Base-by-base conservation (phyloP, 2,113 vertebrate species). In the Arothron firmamentum region DNA sequence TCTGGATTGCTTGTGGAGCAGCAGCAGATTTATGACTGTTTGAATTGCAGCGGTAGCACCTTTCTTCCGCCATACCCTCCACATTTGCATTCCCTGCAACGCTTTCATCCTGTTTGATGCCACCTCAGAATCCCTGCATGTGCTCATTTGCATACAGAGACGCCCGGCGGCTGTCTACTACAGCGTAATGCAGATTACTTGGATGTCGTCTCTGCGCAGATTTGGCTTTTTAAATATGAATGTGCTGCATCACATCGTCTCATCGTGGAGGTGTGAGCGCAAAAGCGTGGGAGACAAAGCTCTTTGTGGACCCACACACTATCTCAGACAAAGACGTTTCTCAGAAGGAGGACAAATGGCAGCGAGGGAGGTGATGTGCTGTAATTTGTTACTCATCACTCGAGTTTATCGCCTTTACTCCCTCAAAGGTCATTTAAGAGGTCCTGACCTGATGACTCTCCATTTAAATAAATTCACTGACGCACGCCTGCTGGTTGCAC, bases 281-380 rank as follows among this genome's bases (percentile, higher is more conserved):
- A 70, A 41, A 52, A 28, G 2, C 65, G 65, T 52, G 4, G 58
- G 47, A 83, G 70, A 85, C 75, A 73, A 75, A 78, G 85, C 71
- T 56, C 75, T 76, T 76, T 80, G 76, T 81, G 53, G 67, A 77
- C 78, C 74, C 81, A 77, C 77, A 69, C 59, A 23, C 61, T 52
- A 23, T 49, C 50, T 51, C 51, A 77, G 47, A 88, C 85, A 87
- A 87, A 84, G 87, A 49, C 71, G 0, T 23, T 42, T 82, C 61
- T 72, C 18, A 52, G 34, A 31, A 45, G 54, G 72, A 2, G 57
- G 50, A 49, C 57, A 58, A 54, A 43, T 51, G 17, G 13, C 16
- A 7, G 23, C 28, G 42, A 72, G 67, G 56, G 48, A 52, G 68
- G 54, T 45, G 23, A 52, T 1, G 0, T 17, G 11, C 23, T 61